Evolutionary conservation across 2,888 invertebrate species (phyloP).

Genomic region (Pandemis cinnamomeana): DNA sequence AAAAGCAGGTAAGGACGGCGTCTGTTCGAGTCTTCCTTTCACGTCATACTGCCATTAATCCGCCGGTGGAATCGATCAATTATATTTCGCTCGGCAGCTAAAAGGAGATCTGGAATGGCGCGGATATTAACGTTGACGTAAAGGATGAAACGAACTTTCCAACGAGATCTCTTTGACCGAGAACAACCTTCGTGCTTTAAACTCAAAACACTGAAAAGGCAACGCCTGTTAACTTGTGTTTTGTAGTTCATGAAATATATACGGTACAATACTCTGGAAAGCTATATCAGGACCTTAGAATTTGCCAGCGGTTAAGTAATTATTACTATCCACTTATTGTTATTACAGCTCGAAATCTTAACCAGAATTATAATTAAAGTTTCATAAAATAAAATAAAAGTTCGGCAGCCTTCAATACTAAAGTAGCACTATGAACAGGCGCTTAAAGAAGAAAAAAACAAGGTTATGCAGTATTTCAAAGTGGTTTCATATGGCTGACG

Average conservation of each 20-base stretch:
- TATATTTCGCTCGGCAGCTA: constrained; percentile 76
- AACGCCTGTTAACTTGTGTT: neutral
- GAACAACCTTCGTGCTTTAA: neutral
- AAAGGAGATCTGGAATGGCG: constrained; percentile 71
- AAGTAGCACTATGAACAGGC: too few relatives aligned
- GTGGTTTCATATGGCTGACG: neutral
- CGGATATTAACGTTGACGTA: constrained; percentile 76
- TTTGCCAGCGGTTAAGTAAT: too few relatives aligned
- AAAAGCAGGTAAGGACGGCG: constrained; percentile 52
- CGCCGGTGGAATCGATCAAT: constrained; percentile 76
- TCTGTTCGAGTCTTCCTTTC: constrained; percentile 55
- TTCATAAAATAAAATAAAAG: too few relatives aligned
- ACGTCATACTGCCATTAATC: constrained; percentile 72
- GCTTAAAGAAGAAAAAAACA: too few relatives aligned
- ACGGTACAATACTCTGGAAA: neutral
- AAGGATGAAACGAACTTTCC: constrained; percentile 50
- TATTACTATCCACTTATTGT: too few relatives aligned
- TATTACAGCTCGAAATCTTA: too few relatives aligned
- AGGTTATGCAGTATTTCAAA: too few relatives aligned
- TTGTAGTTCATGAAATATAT: neutral
- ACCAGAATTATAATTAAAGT: too few relatives aligned
- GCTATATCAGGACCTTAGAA: too few relatives aligned
- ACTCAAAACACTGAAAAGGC: neutral
- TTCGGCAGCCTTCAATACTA: too few relatives aligned
- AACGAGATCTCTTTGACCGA: constrained; percentile 13